Percentiles rank a stretch among this genome's conserved stretches.
phyloP scores from a whole-genome alignment of 37 sponge, comb jelly and placozoan genomes.

The Theonella swinhoei region DNA sequence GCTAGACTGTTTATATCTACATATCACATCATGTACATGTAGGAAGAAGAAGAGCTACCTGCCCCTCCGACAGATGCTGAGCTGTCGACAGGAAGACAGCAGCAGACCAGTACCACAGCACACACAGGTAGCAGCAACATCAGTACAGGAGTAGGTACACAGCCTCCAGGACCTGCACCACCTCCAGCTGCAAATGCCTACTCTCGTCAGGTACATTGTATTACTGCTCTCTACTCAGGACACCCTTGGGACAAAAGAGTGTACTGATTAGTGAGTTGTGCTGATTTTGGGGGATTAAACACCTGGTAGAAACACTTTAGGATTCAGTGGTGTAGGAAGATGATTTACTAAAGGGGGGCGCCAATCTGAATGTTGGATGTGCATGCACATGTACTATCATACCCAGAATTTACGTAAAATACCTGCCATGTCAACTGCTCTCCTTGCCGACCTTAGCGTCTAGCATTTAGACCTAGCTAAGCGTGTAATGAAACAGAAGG shows the following conservation, averaged over 20 bases:
- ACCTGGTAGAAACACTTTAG: background rate
- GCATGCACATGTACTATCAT: background rate
- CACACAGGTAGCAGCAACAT: background rate
- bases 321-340: no score
- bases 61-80: slow-evolving; percentile 37
- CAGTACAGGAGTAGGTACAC: background rate
- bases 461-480: background rate
- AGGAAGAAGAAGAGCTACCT: slow-evolving; percentile 7
- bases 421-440: background rate
- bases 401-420: background rate
- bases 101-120: background rate
- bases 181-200: background rate
- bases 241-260: no score
- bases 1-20: background rate
- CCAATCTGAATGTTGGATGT: no score
- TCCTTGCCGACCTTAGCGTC: background rate
- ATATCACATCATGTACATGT: background rate
- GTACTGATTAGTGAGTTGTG: no score
- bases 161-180: background rate
- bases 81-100: background rate
- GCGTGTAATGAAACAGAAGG: no score
- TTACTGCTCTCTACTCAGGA: no score
- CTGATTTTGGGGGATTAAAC: background rate
- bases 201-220: background rate
- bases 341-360: no score